Percentiles rank a stretch among this genome's conserved stretches.
Conservation (phyloP, 2,113 vertebrate genomes). For the Nerophis ophidion region DNA sequence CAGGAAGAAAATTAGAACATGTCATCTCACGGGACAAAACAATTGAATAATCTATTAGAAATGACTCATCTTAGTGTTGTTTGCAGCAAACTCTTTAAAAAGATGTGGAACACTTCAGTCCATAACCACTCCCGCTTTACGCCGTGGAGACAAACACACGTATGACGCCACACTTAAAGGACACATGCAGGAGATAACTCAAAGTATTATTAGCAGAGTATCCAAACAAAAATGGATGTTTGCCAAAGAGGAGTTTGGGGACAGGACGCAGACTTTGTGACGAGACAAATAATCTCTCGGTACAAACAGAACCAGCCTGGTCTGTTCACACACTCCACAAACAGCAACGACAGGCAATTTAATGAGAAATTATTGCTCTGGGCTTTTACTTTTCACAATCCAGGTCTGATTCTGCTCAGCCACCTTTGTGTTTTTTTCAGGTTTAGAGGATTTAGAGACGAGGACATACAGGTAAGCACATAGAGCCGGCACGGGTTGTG, state of each 20-base stretch:
- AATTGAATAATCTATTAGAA: conserved; percentile 18
- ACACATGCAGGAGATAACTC: conserved; percentile 11
- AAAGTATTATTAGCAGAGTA: conserved; percentile 24
- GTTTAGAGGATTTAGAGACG: conserved; percentile 26
- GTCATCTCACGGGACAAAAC: conserved; percentile 16
- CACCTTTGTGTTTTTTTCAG: conserved; percentile 1
- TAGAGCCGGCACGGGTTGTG: conserved; percentile 4
- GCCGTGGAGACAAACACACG: conserved; percentile 42
- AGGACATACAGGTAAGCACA: conserved; percentile 40
- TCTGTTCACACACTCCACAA: conserved; percentile 14
- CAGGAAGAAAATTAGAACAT: conserved; percentile 38
- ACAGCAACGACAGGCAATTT: conserved; percentile 41
- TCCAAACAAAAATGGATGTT: conserved; percentile 1
- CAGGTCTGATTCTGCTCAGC: conserved; percentile 29
- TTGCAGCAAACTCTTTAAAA: conserved; percentile 27
- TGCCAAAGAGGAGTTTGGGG: background rate
- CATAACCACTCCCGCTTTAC: conserved; percentile 33
- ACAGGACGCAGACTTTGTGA: conserved; percentile 37
- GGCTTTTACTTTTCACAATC: conserved; percentile 31
- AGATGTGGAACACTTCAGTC: conserved; percentile 28
- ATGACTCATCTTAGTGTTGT: conserved; percentile 9
- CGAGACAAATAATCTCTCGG: conserved; percentile 43
- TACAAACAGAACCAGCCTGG: conserved; percentile 26
- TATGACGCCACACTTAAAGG: conserved; percentile 44
- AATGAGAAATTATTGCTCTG: conserved; percentile 31